Conservation (phyloP, 2,888 invertebrate species). For the Quadriops clusia region DNA sequence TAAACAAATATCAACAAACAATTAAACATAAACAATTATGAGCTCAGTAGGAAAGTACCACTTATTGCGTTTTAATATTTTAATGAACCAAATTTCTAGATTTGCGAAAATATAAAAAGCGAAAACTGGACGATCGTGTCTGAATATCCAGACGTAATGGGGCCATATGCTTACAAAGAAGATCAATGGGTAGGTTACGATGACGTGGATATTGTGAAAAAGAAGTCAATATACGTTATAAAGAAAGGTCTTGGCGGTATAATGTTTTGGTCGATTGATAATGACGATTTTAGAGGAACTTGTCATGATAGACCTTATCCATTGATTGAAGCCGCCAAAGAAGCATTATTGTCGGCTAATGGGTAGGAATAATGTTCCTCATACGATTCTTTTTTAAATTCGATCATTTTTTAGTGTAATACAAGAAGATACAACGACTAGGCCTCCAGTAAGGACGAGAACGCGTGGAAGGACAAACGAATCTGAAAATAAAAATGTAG, state of each 20-base stretch:
- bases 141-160: conserved; percentile 72
- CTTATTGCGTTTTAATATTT: conserved; percentile 1
- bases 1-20: background rate
- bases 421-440: conserved; percentile 30
- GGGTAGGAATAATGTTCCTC: conserved; percentile 40
- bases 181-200: conserved; percentile 94
- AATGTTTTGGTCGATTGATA: conserved; percentile 91
- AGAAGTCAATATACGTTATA: conserved; percentile 76
- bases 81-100: too few relatives aligned
- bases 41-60: too few relatives aligned
- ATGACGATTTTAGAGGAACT: conserved; percentile 86
- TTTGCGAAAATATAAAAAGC: conserved; percentile 68
- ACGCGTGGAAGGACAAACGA: conserved; percentile 23
- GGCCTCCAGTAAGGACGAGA: conserved; percentile 25
- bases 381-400: background rate
- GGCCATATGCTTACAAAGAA: conserved; percentile 76
- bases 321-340: conserved; percentile 82
- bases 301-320: conserved; percentile 82
- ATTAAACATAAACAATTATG: background rate
- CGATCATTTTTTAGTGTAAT: too few relatives aligned
- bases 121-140: conserved; percentile 75
- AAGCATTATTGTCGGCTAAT: conserved; percentile 54
- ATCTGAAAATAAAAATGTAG: conserved; percentile 12
- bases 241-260: conserved; percentile 79
- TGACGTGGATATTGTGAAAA: conserved; percentile 69